phyloP scores from a whole-genome alignment of 2,797 vertebrate species.

The Macroramphosus scolopax region DNA sequence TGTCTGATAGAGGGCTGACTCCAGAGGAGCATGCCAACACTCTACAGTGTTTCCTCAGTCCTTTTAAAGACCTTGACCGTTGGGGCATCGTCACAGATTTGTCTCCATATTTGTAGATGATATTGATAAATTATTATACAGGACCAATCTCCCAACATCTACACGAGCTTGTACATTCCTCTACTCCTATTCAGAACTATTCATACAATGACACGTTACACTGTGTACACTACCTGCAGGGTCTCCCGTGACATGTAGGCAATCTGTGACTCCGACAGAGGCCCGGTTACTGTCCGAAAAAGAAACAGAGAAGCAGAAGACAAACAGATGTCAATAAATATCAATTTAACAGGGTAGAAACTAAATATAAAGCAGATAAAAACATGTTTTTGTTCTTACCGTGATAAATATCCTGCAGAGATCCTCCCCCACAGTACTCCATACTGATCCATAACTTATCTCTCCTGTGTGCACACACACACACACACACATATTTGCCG shows the following conservation, averaged over 20 bases:
- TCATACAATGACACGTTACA: neutral
- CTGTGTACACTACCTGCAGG: constrained; percentile 84
- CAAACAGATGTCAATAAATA: neutral
- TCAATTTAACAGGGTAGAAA: too few relatives aligned
- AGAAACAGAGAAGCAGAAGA: constrained; percentile 3
- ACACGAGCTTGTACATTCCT: too few relatives aligned
- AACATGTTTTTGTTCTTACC: constrained; percentile 78
- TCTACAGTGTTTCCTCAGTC: too few relatives aligned
- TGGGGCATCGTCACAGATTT: too few relatives aligned
- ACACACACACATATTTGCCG: neutral
- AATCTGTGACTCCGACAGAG: constrained; percentile 94
- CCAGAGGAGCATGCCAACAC: too few relatives aligned
- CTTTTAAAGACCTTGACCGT: too few relatives aligned
- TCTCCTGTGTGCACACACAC: constrained; percentile 76
- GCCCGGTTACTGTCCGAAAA: constrained; percentile 86
- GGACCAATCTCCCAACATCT: too few relatives aligned
- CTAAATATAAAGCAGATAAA: too few relatives aligned
- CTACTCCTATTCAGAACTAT: too few relatives aligned
- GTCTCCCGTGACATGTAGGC: constrained; percentile 98
- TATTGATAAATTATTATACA: too few relatives aligned
- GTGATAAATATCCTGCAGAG: constrained; percentile 97
- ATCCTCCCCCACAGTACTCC: constrained; percentile 98
- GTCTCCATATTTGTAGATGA: too few relatives aligned
- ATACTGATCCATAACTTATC: constrained; percentile 99
- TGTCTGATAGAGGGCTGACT: too few relatives aligned